Conservation (phyloP, 2,113 vertebrate species). For the Rhodinocichla rosea region DNA sequence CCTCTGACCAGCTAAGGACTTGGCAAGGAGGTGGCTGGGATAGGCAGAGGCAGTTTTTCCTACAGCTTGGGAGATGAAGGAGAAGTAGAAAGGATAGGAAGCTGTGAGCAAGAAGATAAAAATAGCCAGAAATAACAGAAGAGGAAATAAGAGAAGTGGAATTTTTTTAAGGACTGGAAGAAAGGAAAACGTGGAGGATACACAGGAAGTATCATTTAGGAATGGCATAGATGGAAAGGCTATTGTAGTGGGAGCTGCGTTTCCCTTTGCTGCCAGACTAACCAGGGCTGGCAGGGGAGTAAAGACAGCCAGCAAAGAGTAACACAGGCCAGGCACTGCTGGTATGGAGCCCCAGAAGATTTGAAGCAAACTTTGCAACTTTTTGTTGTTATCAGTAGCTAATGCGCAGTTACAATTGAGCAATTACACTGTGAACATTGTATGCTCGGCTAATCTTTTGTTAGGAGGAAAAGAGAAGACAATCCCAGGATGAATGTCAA, state of each 20-base stretch:
- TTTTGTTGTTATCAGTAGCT: background rate
- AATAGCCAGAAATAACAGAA: background rate
- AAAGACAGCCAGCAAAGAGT: background rate
- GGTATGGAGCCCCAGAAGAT: background rate
- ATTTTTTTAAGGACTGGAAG: background rate
- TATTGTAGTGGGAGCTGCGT: background rate
- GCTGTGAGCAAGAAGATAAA: background rate
- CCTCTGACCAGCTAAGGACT: background rate
- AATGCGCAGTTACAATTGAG: background rate
- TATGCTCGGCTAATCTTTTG: no score
- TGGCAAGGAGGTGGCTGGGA: background rate
- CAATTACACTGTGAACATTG: background rate
- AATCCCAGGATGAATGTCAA: no score
- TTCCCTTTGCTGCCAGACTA: background rate
- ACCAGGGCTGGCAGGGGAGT: background rate
- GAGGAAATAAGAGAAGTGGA: background rate
- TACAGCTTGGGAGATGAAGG: background rate
- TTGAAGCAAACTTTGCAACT: background rate
- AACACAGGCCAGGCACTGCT: background rate
- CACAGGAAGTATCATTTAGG: background rate
- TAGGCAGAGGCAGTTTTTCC: background rate
- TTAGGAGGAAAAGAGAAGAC: background rate
- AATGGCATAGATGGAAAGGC: background rate
- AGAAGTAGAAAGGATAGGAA: background rate
- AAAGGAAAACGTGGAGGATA: background rate